phyloP scores from a whole-genome alignment of 2,888 invertebrate species.

The Meteorus cinctellus region DNA sequence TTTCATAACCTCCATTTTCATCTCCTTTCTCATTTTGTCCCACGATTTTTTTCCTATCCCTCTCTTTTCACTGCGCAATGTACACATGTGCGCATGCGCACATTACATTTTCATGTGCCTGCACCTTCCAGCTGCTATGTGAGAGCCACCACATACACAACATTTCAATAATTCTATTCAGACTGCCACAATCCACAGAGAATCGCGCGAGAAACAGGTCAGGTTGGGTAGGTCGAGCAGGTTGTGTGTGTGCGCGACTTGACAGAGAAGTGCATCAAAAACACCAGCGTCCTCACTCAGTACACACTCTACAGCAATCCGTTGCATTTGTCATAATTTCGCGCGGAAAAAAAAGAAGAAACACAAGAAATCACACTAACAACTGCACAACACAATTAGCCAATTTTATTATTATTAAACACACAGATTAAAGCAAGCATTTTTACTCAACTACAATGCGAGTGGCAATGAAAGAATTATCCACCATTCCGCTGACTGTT shows the following conservation, averaged over 20 bases:
- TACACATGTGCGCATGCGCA: neutral
- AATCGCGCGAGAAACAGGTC: conserved; percentile 55
- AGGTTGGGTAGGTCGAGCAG: conserved; percentile 60
- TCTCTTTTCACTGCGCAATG: neutral
- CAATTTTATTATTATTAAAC: neutral
- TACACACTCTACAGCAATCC: neutral
- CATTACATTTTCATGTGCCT: neutral
- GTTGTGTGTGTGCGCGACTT: conserved; percentile 24
- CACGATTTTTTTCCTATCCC: neutral
- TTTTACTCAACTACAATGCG: conserved; percentile 1
- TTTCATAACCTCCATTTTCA: neutral
- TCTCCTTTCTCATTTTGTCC: neutral
- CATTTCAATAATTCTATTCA: too few species aligned
- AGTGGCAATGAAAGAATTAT: neutral
- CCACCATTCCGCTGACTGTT: conserved; percentile 32
- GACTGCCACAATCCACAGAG: too few species aligned
- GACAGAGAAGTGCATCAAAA: conserved; percentile 23
- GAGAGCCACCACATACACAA: conserved; percentile 23
- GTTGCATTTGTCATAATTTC: neutral
- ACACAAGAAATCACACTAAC: neutral
- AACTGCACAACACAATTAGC: too few species aligned
- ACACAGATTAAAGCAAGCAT: neutral
- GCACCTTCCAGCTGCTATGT: neutral
- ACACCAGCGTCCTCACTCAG: conserved; percentile 10
- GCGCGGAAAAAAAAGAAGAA: conserved; percentile 1